phyloP scores from a whole-genome alignment of 2,113 vertebrate species.

The Ptilorrhoa leucosticta region DNA sequence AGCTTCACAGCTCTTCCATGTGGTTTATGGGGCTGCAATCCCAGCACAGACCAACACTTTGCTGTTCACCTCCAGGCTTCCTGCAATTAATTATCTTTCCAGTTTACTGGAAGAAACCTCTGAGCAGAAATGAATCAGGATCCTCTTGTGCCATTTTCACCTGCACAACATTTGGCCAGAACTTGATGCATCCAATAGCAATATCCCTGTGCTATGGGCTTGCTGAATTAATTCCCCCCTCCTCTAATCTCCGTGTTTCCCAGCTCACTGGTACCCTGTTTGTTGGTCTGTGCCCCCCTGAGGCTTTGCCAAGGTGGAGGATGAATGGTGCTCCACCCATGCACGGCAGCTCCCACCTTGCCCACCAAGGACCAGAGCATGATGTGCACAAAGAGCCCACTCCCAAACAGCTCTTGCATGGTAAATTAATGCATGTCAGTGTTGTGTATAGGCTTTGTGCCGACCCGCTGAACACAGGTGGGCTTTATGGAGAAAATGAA shows the following conservation, averaged over 20 bases:
- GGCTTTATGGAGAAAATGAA: neutral
- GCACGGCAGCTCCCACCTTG: neutral
- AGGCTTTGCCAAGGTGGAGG: neutral
- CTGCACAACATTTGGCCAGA: neutral
- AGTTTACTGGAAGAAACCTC: neutral
- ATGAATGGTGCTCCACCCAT: neutral
- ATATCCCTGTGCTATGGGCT: neutral
- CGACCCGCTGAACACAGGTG: fast-evolving
- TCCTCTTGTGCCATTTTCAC: neutral
- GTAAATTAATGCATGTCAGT: neutral
- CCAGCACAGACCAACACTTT: neutral
- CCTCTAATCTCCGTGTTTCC: fast-evolving
- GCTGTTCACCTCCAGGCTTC: neutral
- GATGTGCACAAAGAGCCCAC: fast-evolving
- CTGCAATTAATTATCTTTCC: neutral
- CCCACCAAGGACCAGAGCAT: neutral
- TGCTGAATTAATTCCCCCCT: neutral
- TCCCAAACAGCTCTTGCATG: neutral
- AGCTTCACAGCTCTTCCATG: neutral
- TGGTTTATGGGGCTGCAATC: neutral
- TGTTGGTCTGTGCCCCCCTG: fast-evolving
- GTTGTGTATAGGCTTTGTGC: neutral
- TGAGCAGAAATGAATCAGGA: neutral
- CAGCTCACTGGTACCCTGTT: neutral
- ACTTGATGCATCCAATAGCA: neutral